phyloP scores from a whole-genome alignment of 2,888 invertebrate species.

The Plebejus melissa region DNA sequence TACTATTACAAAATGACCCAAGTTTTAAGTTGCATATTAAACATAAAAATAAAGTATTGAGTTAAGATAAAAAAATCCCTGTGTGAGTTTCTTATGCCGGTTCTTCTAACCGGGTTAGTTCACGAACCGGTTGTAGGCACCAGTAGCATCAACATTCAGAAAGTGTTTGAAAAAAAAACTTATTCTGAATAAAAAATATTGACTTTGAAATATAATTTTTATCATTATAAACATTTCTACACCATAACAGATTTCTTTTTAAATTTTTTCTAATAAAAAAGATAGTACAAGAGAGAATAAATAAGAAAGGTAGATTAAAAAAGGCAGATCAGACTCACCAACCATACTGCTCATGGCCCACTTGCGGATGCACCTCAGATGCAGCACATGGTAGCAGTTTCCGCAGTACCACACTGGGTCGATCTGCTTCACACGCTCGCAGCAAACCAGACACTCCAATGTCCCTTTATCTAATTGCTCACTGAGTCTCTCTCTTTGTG shows the following conservation, averaged over 20 bases:
- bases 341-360: slow-evolving; percentile 93
- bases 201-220: too few relatives aligned
- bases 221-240: too few relatives aligned
- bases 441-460: slow-evolving; percentile 97
- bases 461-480: slow-evolving; percentile 89
- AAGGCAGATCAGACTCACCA: slow-evolving; percentile 57
- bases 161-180: too few relatives aligned
- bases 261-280: not conserved
- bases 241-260: too few relatives aligned
- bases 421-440: slow-evolving; percentile 88
- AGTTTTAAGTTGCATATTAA: not conserved
- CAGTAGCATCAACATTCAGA: too few relatives aligned
- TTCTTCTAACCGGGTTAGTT: too few relatives aligned
- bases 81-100: too few relatives aligned
- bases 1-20: not conserved
- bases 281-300: too few relatives aligned
- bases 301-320: not conserved
- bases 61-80: not conserved
- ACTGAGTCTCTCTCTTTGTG: slow-evolving; percentile 90
- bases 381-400: slow-evolving; percentile 95
- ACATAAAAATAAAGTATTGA: slow-evolving; percentile 19
- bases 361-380: slow-evolving; percentile 92
- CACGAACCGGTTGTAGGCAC: too few relatives aligned
- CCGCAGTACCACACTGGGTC: slow-evolving; percentile 94
- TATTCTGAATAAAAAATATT: too few relatives aligned